A percentile compares a stretch with the other conserved stretches of the same genome.
Conservation (phyloP, 2,888 invertebrate genomes). For the Chymomyza fuscimana region DNA sequence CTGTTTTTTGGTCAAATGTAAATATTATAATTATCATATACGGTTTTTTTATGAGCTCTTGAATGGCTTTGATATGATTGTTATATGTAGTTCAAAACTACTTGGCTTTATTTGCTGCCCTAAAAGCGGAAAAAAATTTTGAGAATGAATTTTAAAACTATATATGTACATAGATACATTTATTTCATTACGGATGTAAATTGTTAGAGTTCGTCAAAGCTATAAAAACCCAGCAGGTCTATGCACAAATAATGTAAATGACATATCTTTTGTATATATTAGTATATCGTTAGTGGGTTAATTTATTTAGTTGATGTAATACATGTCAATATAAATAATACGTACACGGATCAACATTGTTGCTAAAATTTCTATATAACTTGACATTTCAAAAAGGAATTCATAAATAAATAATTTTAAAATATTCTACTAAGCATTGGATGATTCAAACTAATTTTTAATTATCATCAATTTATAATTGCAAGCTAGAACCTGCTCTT, state of each 20-base stretch:
- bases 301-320: neutral
- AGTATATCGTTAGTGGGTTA: neutral
- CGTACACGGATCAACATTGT: neutral
- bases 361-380: slow-evolving; percentile 7
- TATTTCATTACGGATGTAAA: neutral
- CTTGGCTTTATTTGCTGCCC: neutral
- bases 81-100: neutral
- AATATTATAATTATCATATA: neutral
- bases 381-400: slow-evolving; percentile 4
- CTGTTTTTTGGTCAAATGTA: neutral
- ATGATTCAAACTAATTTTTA: too few relatives aligned
- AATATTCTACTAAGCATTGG: neutral
- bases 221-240: neutral
- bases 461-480: too few relatives aligned
- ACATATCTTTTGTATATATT: neutral
- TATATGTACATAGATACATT: neutral
- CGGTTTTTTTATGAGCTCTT: neutral
- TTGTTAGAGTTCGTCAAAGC: neutral
- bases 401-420: slow-evolving; percentile 28
- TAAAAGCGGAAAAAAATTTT: neutral
- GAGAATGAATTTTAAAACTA: neutral
- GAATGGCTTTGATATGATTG: neutral
- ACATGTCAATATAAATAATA: neutral
- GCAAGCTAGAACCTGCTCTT: too few relatives aligned
- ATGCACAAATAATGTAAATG: neutral